Conservation (phyloP, 2,888 invertebrate species). For the Tubulanus polymorphus region DNA sequence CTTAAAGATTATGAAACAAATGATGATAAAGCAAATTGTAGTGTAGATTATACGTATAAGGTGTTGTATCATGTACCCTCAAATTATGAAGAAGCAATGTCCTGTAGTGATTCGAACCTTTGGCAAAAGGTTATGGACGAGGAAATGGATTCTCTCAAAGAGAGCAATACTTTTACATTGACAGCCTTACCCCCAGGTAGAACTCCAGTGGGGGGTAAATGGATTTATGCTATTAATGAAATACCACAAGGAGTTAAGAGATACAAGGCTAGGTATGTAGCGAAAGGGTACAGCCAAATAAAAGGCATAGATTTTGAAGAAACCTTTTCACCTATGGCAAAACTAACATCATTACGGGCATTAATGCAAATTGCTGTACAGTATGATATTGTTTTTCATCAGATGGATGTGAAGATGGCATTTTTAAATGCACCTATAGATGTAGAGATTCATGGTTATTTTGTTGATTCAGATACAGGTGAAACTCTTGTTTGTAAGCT, state of each 20-base stretch:
- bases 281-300: slow-evolving; percentile 21
- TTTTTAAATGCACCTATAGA: slow-evolving; percentile 22
- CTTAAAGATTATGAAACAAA: slow-evolving; percentile 15
- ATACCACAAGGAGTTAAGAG: slow-evolving; percentile 10
- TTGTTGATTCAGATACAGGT: slow-evolving; percentile 7
- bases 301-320: slow-evolving; percentile 21
- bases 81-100: slow-evolving; percentile 15
- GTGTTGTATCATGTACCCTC: neutral
- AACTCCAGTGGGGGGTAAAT: slow-evolving; percentile 13
- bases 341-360: slow-evolving; percentile 16
- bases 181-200: slow-evolving; percentile 17
- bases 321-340: slow-evolving; percentile 24
- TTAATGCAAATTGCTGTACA: slow-evolving; percentile 21
- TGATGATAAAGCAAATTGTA: slow-evolving; percentile 7
- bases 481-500: slow-evolving; percentile 15
- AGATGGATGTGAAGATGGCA: slow-evolving; percentile 22
- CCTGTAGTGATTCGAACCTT: slow-evolving; percentile 8
- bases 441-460: slow-evolving; percentile 21
- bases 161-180: slow-evolving; percentile 19
- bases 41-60: slow-evolving; percentile 19
- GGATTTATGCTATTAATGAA: slow-evolving; percentile 20
- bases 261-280: slow-evolving; percentile 22
- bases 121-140: slow-evolving; percentile 17
- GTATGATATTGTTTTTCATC: slow-evolving; percentile 18
- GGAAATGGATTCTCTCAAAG: slow-evolving; percentile 20